These are phyloP conservation scores for Enteromius viviparus DNA, from an alignment of 2,797 vertebrate species.

Conservation along the genomic window DNA sequence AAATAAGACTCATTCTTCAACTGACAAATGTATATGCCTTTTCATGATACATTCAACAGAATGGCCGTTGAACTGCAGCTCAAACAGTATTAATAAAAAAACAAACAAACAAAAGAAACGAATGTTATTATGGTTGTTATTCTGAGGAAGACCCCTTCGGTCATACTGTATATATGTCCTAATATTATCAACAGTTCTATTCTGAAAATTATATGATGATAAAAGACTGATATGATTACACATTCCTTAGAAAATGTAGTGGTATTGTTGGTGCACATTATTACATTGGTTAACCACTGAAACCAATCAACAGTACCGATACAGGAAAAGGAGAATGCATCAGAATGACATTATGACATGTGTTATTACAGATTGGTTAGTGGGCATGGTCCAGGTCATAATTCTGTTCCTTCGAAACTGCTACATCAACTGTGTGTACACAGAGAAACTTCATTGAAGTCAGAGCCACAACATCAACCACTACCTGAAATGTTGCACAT, in stretches of 20 bases:
- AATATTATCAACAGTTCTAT: background rate
- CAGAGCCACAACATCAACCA: conserved; percentile 17
- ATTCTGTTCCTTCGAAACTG: conserved; percentile 1
- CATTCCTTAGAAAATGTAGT: conserved; percentile 26
- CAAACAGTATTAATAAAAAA: background rate
- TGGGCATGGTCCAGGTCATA: conserved; percentile 25
- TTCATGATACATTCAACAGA: conserved; percentile 21
- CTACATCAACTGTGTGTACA: conserved; percentile 30
- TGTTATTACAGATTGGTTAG: conserved; percentile 28
- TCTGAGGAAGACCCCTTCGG: conserved; percentile 3
- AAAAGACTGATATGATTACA: background rate
- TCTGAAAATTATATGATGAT: conserved; percentile 24
- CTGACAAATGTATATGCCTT: conserved; percentile 10
- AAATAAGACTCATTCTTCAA: conserved; percentile 6
- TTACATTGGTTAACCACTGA: conserved; percentile 27
- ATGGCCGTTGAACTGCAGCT: background rate
- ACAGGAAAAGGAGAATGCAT: conserved; percentile 37
- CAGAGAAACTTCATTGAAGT: conserved; percentile 40
- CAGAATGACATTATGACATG: conserved; percentile 27
- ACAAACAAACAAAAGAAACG: background rate
- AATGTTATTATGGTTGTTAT: background rate
- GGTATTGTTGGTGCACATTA: conserved; percentile 24
- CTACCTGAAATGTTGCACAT: conserved; percentile 46
- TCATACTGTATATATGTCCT: background rate
- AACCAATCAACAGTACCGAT: conserved; percentile 29